phyloP scores from a whole-genome alignment of 2,888 invertebrate genomes.

The Spisula subtruncata region DNA sequence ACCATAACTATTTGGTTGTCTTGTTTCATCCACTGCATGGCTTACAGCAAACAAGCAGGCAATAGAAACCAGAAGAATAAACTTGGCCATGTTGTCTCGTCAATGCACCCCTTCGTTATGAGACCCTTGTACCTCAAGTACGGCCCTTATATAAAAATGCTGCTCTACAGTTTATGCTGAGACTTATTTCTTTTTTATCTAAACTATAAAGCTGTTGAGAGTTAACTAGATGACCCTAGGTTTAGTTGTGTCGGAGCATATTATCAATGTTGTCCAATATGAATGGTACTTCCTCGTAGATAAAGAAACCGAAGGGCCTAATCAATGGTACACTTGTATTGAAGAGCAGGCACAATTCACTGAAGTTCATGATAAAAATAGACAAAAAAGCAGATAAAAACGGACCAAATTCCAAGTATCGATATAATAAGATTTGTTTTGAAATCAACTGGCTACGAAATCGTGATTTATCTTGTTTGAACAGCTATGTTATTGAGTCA shows the following conservation, averaged over 20 bases:
- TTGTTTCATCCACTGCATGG: conserved; percentile 65
- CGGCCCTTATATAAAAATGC: too few relatives aligned
- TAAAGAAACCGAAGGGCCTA: not conserved
- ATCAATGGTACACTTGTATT: not conserved
- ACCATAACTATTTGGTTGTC: conserved; percentile 67
- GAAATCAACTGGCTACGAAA: not conserved
- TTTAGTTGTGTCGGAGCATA: not conserved
- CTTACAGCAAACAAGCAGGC: not conserved
- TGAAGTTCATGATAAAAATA: not conserved
- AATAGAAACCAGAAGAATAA: not conserved
- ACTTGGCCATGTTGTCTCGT: not conserved
- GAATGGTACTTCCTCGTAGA: conserved; percentile 12
- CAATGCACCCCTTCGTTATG: not conserved
- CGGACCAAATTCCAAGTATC: not conserved
- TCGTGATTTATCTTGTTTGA: not conserved
- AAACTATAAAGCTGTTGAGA: not conserved
- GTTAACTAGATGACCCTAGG: not conserved
- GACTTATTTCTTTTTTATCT: not conserved
- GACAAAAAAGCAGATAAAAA: not conserved
- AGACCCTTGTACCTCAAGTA: not conserved
- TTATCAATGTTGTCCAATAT: not conserved
- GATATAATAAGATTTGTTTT: not conserved
- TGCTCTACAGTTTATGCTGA: not conserved
- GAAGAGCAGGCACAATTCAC: not conserved
- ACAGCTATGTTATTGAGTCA: not conserved